Percentiles rank a stretch among this genome's conserved stretches.
Conservation (phyloP, 2,888 invertebrate genomes). For the Listrodromus nycthemerus region DNA sequence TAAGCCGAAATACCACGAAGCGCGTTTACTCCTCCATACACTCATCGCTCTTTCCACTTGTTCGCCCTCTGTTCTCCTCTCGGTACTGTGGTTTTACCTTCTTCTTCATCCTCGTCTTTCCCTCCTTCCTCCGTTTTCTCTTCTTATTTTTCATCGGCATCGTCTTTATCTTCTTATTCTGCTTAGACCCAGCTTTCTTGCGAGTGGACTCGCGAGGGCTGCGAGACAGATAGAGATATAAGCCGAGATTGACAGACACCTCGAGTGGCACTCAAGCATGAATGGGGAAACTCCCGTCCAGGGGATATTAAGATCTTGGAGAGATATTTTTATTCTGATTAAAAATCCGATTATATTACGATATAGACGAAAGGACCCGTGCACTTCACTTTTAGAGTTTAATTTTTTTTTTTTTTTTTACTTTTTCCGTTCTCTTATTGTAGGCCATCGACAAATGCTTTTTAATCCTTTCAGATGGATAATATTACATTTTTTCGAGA, state of each 20-base stretch:
- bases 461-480: too few species aligned
- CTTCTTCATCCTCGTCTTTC: conserved; percentile 22
- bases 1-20: conserved; percentile 67
- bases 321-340: conserved; percentile 5
- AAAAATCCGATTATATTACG: background rate
- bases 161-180: background rate
- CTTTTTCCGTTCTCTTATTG: too few species aligned
- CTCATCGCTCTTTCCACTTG: conserved; percentile 59
- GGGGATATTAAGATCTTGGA: conserved; percentile 21
- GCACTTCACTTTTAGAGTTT: background rate
- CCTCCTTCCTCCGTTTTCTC: background rate
- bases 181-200: background rate
- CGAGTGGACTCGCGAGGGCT: conserved; percentile 18
- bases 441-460: too few species aligned
- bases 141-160: background rate
- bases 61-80: conserved; percentile 37
- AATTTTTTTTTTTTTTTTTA: too few species aligned
- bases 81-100: conserved; percentile 42
- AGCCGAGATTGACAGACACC: conserved; percentile 49
- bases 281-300: conserved; percentile 32
- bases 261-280: conserved; percentile 32
- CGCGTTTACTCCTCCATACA: conserved; percentile 63
- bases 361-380: background rate
- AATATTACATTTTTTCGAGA: background rate
- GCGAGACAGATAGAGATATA: conserved; percentile 26